Percentiles rank a stretch among this genome's conserved stretches.
These are phyloP conservation scores for Pitangus sulphuratus DNA, from an alignment of 2,797 vertebrate species.

Conservation along the genomic window DNA sequence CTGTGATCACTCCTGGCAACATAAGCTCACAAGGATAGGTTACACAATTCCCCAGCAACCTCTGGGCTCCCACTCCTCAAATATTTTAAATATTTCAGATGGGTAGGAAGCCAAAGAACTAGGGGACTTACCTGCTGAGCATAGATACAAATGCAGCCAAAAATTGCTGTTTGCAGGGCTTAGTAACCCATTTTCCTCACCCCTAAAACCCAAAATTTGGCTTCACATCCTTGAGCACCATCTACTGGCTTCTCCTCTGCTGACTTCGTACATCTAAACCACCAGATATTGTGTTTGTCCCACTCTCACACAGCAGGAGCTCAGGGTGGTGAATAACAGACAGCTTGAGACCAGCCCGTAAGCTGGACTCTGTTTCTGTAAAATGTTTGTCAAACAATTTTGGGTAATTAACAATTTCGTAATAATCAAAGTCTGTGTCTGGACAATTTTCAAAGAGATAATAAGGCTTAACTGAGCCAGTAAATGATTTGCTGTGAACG, in stretches of 20 bases:
- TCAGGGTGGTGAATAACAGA: background rate
- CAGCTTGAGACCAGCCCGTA: background rate
- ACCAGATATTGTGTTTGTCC: background rate
- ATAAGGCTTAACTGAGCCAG: conserved; percentile 61
- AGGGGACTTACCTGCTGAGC: background rate
- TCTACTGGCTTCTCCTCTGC: conserved; percentile 4
- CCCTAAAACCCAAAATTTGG: background rate
- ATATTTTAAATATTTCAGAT: background rate
- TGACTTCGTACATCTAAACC: background rate
- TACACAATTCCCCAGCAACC: background rate
- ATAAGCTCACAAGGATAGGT: background rate
- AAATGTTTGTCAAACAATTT: conserved; percentile 48
- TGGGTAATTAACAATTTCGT: conserved; percentile 55
- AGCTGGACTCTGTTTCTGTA: background rate
- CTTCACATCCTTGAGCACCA: conserved; percentile 56
- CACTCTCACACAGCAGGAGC: background rate
- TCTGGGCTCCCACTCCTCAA: background rate
- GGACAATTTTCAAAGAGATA: conserved; percentile 60
- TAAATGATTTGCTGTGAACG: conserved; percentile 50
- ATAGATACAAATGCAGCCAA: background rate
- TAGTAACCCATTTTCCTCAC: background rate
- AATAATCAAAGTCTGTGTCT: conserved; percentile 53
- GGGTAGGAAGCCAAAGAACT: background rate
- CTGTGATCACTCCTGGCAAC: background rate
- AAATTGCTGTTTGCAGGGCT: background rate